Evolutionary conservation across 2,113 vertebrate species (phyloP).

Genomic region (Kryptolebias marmoratus): DNA sequence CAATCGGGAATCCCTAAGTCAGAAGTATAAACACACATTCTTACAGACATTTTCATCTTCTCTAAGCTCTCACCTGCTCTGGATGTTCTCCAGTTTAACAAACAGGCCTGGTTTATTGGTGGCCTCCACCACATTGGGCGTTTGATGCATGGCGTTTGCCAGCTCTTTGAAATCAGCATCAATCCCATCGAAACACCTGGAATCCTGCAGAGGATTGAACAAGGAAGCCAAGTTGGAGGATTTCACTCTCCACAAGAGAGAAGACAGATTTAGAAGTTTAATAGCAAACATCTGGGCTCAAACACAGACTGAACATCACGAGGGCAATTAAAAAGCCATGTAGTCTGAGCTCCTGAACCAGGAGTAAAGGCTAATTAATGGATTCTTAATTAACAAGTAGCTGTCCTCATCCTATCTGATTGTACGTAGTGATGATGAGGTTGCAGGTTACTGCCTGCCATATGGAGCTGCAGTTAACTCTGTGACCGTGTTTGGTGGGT

Average conservation of each 20-base stretch:
- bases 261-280: constrained; percentile 49
- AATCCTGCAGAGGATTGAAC: constrained; percentile 83
- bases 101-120: constrained; percentile 89
- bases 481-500: background rate
- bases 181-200: constrained; percentile 89
- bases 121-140: constrained; percentile 90
- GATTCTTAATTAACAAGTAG: constrained; percentile 46
- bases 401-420: constrained; percentile 13
- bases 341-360: constrained; percentile 55
- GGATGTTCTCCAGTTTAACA: constrained; percentile 89
- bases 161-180: constrained; percentile 91
- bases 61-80: constrained; percentile 83
- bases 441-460: background rate
- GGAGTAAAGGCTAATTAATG: constrained; percentile 31
- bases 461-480: background rate
- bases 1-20: too few species aligned
- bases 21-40: background rate
- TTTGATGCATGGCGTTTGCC: constrained; percentile 81
- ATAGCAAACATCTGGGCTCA: constrained; percentile 68
- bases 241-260: constrained; percentile 37
- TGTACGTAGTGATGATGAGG: constrained; percentile 18
- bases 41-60: background rate
- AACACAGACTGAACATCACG: constrained; percentile 28
- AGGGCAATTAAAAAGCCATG: constrained; percentile 59
- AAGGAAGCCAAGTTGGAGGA: constrained; percentile 33